Conservation (phyloP, 2,888 invertebrate species). For the Pristionchus mayeri region DNA sequence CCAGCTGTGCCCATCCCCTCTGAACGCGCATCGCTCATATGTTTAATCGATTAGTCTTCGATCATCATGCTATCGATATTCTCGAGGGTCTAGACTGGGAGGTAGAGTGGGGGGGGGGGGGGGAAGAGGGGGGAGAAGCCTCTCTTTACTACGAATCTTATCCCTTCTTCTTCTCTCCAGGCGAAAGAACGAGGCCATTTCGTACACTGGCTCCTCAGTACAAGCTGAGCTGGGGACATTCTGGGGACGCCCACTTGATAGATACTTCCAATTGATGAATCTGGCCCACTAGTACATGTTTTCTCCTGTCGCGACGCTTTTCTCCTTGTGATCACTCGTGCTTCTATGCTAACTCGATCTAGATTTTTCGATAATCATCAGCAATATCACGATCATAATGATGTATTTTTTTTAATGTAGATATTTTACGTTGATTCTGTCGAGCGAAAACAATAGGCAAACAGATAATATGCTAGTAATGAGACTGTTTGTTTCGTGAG, state of each 20-base stretch:
- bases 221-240: conserved; percentile 18
- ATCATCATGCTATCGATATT: not conserved
- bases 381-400: not conserved
- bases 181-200: conserved; percentile 37
- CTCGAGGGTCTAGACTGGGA: not conserved
- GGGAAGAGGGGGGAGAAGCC: conserved; percentile 1
- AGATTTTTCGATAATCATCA: no score
- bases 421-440: not conserved
- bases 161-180: conserved; percentile 39
- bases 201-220: conserved; percentile 25
- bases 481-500: no score
- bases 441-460: no score
- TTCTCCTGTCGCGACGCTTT: no score
- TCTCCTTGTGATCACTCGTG: no score
- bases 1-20: not conserved
- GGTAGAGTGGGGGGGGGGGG: not conserved
- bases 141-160: conserved; percentile 38
- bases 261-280: not conserved
- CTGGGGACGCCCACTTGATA: not conserved
- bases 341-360: no score
- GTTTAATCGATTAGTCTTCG: not conserved
- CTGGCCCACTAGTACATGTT: not conserved
- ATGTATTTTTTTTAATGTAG: not conserved
- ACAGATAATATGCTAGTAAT: no score
- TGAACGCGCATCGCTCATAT: not conserved